Conservation (phyloP, 2,113 vertebrate genomes). For the Pituophis catenifer region DNA sequence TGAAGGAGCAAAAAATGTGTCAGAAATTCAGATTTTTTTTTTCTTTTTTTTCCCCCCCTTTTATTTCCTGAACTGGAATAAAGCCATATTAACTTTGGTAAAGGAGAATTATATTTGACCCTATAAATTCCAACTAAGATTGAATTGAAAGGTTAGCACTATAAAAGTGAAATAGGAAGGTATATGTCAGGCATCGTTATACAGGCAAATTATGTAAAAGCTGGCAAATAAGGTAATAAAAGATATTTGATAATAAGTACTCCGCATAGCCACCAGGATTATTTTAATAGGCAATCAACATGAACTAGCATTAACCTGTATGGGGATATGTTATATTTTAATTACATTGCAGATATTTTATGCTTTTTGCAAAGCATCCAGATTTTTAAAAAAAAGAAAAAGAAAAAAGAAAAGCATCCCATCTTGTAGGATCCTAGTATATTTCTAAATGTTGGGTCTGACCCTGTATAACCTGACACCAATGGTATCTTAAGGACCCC, state of each 20-base stretch:
- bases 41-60: constrained; percentile 1
- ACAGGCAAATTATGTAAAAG: not conserved
- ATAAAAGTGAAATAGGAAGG: not conserved
- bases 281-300: not conserved
- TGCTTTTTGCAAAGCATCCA: not conserved
- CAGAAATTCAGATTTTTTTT: constrained; percentile 46
- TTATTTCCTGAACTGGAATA: constrained; percentile 32
- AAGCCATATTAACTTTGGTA: constrained; percentile 15
- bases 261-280: not conserved
- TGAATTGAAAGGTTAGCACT: not conserved
- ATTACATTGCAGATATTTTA: not conserved
- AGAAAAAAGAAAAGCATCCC: not conserved
- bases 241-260: not conserved
- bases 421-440: not conserved
- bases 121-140: constrained; percentile 32
- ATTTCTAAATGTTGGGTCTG: not conserved
- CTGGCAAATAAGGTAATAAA: not conserved
- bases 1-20: constrained; percentile 39
- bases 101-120: constrained; percentile 27
- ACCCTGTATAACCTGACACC: not conserved
- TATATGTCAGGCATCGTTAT: not conserved
- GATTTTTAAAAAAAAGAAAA: not conserved
- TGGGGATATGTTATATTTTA: not conserved
- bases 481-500: not conserved
- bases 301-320: not conserved